Percentiles rank a stretch among this genome's conserved stretches.
Conservation (phyloP, 2,113 vertebrate species). For the Lucifuga dentata region DNA sequence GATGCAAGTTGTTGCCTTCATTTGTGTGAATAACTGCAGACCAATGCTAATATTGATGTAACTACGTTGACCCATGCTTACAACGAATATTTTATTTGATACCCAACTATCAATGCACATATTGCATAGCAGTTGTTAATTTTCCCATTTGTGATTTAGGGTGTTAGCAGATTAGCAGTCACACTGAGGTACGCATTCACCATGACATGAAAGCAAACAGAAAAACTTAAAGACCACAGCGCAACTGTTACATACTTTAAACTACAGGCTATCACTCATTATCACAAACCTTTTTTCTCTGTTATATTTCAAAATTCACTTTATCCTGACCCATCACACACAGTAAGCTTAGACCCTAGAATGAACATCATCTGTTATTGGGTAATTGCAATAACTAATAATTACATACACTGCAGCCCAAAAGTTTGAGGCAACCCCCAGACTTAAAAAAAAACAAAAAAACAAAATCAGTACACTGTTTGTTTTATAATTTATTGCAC, state of each 20-base stretch:
- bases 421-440: no score
- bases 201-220: conserved; percentile 9
- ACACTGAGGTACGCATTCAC: conserved; percentile 27
- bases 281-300: no score
- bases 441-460: no score
- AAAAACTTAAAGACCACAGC: no score
- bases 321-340: conserved; percentile 1
- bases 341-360: background rate
- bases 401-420: no score
- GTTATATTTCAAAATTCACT: no score
- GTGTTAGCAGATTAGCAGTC: conserved; percentile 41
- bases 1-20: conserved; percentile 5
- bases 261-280: no score
- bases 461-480: no score
- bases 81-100: conserved; percentile 23
- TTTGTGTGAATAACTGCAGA: conserved; percentile 13
- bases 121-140: no score
- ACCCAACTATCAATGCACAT: conserved; percentile 41
- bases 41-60: conserved; percentile 4
- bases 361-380: background rate
- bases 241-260: no score
- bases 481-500: no score
- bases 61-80: no score
- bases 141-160: conserved; percentile 55
- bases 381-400: background rate